Evolutionary conservation across 2,113 vertebrate species (phyloP), one percentile per base, ranked within the genome.

Genomic region (Chionodraco myersi): DNA sequence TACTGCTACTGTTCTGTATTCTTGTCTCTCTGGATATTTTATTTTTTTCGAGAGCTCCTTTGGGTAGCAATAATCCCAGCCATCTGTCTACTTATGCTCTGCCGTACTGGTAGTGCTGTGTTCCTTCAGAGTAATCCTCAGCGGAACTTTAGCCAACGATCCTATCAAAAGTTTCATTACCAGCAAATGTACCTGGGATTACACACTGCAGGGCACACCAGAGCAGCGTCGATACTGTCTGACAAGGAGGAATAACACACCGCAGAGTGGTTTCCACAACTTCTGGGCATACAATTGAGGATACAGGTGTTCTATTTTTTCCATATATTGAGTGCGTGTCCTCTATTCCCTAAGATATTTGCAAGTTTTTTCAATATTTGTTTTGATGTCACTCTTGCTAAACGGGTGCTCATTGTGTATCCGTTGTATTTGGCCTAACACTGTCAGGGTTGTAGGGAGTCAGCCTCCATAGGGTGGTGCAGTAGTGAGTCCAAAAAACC

Each of bases 111-210:
- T 57, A 53, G 49, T 47, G 36, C 65, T 53, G 41, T 63, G 69
- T 59, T 72, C 54, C 77, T 75, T 59, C 36, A 14, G 75, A 4
- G 3, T 58, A 83, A 77, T 81, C 64, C 72, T 84, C 78, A 21
- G 61, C 0, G 13, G 77, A 84, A 64, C 49, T 63, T 79, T 64
- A 64, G 70, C 79, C 84, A 80, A 87, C 57, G 62, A 84, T 80
- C 66, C 69, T 57, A 80, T 86, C 78, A 84, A 71, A 67, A 70
- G n/a, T 21, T 61, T 23, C 26, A 71, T 85, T 77, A 74, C 67
- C 54, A 10, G 21, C 0, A 45, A 66, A 47, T 18, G 87, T 74
- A 65, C 44, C 1, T 2, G 30, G 30, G 79, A 87, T 87, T 74
- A 73, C 63, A 61, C 78, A 48, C 41, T 34, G 60, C 57, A 6